Percentiles rank a stretch among this genome's conserved stretches.
These are phyloP conservation scores for Cephalophus harveyi DNA, from an alignment of 2,113 vertebrate species.

Conservation along the genomic window DNA sequence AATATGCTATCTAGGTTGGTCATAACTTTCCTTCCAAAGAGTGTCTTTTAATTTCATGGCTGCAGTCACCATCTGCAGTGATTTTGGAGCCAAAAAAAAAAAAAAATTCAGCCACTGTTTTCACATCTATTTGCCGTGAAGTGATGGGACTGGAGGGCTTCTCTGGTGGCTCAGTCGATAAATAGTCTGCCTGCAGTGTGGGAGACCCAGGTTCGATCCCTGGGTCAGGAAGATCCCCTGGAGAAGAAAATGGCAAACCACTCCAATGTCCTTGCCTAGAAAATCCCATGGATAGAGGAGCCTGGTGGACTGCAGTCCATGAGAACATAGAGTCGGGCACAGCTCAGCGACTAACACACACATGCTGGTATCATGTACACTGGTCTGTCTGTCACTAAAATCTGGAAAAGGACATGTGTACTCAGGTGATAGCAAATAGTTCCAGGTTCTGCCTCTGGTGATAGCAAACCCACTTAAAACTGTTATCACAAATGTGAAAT, in stretches of 20 bases:
- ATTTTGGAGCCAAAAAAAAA: too few species aligned
- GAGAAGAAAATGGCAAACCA: background rate
- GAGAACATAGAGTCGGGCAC: background rate
- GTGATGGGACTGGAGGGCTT: background rate
- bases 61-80: too few species aligned
- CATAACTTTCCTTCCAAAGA: too few species aligned
- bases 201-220: background rate
- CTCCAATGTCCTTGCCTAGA: background rate
- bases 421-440: background rate
- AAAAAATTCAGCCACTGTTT: too few species aligned
- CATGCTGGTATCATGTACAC: background rate
- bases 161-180: background rate
- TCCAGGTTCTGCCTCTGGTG: background rate
- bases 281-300: background rate
- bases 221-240: background rate
- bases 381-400: background rate
- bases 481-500: conserved; percentile 7
- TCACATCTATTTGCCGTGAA: too few species aligned
- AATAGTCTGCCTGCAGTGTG: background rate
- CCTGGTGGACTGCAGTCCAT: background rate
- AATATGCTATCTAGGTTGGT: too few species aligned
- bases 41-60: too few species aligned
- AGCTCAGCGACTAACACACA: background rate
- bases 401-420: background rate
- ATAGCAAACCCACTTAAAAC: background rate